phyloP scores from a whole-genome alignment of 2,113 vertebrate genomes.

The Nerophis ophidion region DNA sequence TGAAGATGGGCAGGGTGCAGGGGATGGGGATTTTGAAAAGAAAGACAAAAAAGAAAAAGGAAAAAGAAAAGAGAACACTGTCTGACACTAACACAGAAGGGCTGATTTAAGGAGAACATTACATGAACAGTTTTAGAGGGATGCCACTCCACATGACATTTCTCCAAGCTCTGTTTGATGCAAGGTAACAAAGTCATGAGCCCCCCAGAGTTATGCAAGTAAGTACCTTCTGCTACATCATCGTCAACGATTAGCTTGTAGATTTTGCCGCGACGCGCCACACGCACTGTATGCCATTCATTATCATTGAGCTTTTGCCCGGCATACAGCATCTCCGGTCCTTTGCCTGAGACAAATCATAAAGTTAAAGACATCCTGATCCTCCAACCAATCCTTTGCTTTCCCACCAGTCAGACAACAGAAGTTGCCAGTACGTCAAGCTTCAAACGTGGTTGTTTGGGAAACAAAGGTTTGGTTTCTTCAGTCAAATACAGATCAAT shows the following conservation, averaged over 20 bases:
- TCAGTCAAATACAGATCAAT: constrained; percentile 29
- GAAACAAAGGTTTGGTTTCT: constrained; percentile 72
- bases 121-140: constrained; percentile 53
- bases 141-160: constrained; percentile 27
- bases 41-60: constrained; percentile 61
- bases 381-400: constrained; percentile 71
- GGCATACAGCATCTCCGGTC: constrained; percentile 96
- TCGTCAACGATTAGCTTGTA: constrained; percentile 97
- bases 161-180: constrained; percentile 15
- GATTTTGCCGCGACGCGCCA: constrained; percentile 92
- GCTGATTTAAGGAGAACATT: constrained; percentile 65
- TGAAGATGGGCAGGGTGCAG: constrained; percentile 69
- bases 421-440: constrained; percentile 2
- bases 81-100: constrained; percentile 72
- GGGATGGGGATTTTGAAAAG: constrained; percentile 62
- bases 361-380: constrained; percentile 73
- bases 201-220: constrained; percentile 44
- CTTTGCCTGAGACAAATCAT: constrained; percentile 88
- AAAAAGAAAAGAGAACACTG: constrained; percentile 66
- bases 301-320: constrained; percentile 99
- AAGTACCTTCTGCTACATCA: constrained; percentile 94
- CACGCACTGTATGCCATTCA: constrained; percentile 98
- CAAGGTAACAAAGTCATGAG: constrained; percentile 28
- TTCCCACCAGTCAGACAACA: constrained; percentile 30
- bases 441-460: constrained; percentile 11